Evolutionary conservation across 2,888 invertebrate species (phyloP).

Genomic region (Conops quadrifasciatus): DNA sequence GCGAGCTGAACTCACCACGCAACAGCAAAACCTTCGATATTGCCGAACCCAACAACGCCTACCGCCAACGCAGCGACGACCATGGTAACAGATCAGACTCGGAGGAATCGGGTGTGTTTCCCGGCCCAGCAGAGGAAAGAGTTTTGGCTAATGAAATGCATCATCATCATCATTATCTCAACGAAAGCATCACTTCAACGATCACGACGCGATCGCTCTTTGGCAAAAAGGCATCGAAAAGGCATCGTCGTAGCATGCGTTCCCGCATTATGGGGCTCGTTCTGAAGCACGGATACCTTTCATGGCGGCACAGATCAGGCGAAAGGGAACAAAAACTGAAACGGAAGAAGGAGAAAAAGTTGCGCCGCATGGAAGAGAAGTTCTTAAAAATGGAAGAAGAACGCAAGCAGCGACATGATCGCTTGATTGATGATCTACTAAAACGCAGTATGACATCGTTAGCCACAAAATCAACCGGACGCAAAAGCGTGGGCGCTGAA

Average conservation of each 20-base stretch:
- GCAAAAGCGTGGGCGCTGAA: constrained; percentile 4
- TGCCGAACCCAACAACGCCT: constrained; percentile 19
- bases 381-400: not conserved
- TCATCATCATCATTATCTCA: not conserved
- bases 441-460: constrained; percentile 29
- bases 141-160: not conserved
- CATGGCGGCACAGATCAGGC: not conserved
- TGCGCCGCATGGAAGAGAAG: constrained; percentile 7
- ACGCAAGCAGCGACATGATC: constrained; percentile 39
- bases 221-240: constrained; percentile 38
- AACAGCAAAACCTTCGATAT: constrained; percentile 23
- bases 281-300: constrained; percentile 49
- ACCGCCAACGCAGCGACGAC: constrained; percentile 8
- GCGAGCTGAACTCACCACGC: constrained; percentile 35
- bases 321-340: constrained; percentile 19
- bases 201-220: constrained; percentile 41
- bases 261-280: constrained; percentile 55
- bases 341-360: constrained; percentile 6
- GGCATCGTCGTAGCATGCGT: constrained; percentile 45
- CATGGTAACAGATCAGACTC: constrained; percentile 39
- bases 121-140: not conserved
- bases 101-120: constrained; percentile 45
- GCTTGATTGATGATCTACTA: constrained; percentile 42
- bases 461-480: constrained; percentile 16
- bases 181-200: not conserved